phyloP scores from a whole-genome alignment of 2,888 invertebrate species.

The Agapetus fuscipes region DNA sequence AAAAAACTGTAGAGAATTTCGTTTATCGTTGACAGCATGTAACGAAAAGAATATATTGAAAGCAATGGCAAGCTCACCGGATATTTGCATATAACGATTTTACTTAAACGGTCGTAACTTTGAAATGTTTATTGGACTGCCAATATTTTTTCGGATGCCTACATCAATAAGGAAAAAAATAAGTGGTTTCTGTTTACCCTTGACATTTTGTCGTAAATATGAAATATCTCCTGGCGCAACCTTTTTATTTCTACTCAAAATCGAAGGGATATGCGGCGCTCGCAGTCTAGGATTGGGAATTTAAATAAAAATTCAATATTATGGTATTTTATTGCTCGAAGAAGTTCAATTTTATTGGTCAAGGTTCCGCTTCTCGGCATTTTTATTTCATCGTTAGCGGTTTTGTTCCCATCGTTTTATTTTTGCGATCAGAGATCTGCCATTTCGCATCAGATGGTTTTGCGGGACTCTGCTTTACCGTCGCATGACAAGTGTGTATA shows the following conservation, averaged over 20 bases:
- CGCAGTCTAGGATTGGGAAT: background rate
- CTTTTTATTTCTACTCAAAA: conserved; percentile 1
- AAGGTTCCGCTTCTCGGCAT: conserved; percentile 2
- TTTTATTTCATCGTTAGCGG: conserved; percentile 2
- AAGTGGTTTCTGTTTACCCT: background rate
- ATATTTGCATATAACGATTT: too few species aligned
- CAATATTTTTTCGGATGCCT: conserved; percentile 3
- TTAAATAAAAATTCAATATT: conserved; percentile 5
- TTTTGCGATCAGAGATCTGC: background rate
- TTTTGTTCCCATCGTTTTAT: background rate
- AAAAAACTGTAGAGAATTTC: too few species aligned
- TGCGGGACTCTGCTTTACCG: background rate
- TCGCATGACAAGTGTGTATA: background rate
- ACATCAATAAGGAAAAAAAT: background rate
- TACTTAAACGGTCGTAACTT: too few species aligned
- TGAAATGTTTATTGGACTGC: too few species aligned
- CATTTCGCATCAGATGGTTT: background rate
- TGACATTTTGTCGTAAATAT: conserved; percentile 5
- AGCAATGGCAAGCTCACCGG: too few species aligned
- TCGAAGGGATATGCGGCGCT: background rate
- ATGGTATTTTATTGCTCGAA: background rate
- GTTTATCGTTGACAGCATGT: too few species aligned
- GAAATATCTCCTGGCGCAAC: background rate
- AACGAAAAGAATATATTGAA: too few species aligned
- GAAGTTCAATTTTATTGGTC: conserved; percentile 6